Evolutionary conservation across 2,113 vertebrate genomes (phyloP).

Genomic region (Hippocampus guttulatus): DNA sequence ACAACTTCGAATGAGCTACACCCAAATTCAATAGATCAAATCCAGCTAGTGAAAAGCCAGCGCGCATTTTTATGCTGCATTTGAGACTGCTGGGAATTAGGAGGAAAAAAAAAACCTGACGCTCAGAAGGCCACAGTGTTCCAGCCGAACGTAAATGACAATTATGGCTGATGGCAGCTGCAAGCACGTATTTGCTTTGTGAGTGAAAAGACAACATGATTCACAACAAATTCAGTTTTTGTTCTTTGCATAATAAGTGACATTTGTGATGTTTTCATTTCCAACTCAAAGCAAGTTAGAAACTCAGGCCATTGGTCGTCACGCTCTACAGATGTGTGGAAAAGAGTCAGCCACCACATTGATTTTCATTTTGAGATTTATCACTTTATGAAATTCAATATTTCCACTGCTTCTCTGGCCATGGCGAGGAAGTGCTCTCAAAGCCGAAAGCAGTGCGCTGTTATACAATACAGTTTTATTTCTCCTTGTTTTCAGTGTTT

Average conservation of each 20-base stretch:
- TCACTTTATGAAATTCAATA: slow-evolving; percentile 61
- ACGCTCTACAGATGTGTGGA: slow-evolving; percentile 44
- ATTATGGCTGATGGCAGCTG: too few relatives aligned
- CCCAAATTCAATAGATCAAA: too few relatives aligned
- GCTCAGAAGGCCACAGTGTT: too few relatives aligned
- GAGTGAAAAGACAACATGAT: background rate
- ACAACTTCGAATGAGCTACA: too few relatives aligned
- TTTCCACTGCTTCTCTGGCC: slow-evolving; percentile 34
- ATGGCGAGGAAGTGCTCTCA: slow-evolving; percentile 6
- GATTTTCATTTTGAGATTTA: slow-evolving; percentile 48
- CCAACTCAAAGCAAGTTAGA: slow-evolving; percentile 17
- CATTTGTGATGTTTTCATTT: slow-evolving; percentile 21
- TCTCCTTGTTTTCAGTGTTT: slow-evolving; percentile 15
- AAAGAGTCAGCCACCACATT: slow-evolving; percentile 40
- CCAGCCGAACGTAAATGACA: too few relatives aligned
- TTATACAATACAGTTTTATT: slow-evolving; percentile 1
- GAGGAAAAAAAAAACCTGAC: too few relatives aligned
- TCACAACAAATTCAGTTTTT: background rate
- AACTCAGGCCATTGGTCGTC: slow-evolving; percentile 29
- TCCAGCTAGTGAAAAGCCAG: too few relatives aligned
- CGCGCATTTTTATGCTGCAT: too few relatives aligned
- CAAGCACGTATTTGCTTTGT: background rate
- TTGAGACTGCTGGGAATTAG: too few relatives aligned
- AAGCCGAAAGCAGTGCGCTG: slow-evolving; percentile 14
- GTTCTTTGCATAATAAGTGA: slow-evolving; percentile 9